phyloP scores from a whole-genome alignment of 2,888 invertebrate species.

The Cremastinae sp. region DNA sequence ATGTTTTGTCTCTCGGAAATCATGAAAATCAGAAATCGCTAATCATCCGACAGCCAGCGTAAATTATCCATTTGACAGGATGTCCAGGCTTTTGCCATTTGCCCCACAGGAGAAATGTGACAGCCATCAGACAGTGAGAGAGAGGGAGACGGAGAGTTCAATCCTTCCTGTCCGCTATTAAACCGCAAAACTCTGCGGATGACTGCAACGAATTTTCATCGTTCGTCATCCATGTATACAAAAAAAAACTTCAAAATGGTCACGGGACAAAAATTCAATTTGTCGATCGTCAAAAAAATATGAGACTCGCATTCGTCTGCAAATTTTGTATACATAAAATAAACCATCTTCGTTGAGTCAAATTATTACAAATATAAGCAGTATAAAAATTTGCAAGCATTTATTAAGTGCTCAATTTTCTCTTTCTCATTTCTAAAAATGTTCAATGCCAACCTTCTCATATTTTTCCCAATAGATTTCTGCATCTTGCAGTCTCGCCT shows the following conservation, averaged over 20 bases:
- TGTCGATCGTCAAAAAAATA: background rate
- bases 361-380: background rate
- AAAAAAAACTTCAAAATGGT: background rate
- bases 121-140: conserved; percentile 30
- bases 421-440: too few species aligned
- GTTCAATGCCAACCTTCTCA: too few species aligned
- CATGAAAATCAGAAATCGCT: conserved; percentile 54
- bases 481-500: too few species aligned
- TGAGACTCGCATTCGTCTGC: background rate
- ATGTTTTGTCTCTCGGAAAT: conserved; percentile 23
- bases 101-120: conserved; percentile 34
- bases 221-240: conserved; percentile 1
- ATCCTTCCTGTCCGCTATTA: conserved; percentile 20
- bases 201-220: conserved; percentile 28
- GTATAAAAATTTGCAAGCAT: too few species aligned
- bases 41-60: conserved; percentile 43
- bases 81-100: conserved; percentile 30
- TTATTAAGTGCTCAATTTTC: too few species aligned
- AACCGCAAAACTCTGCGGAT: conserved; percentile 31
- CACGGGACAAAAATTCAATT: background rate
- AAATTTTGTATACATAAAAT: too few species aligned
- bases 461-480: too few species aligned
- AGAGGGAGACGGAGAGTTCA: background rate
- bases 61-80: conserved; percentile 53
- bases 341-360: background rate